A percentile compares a stretch with the other conserved stretches of the same genome.
phyloP scores from a whole-genome alignment of 2,797 vertebrate species.

The Chloroceryle amazona region DNA sequence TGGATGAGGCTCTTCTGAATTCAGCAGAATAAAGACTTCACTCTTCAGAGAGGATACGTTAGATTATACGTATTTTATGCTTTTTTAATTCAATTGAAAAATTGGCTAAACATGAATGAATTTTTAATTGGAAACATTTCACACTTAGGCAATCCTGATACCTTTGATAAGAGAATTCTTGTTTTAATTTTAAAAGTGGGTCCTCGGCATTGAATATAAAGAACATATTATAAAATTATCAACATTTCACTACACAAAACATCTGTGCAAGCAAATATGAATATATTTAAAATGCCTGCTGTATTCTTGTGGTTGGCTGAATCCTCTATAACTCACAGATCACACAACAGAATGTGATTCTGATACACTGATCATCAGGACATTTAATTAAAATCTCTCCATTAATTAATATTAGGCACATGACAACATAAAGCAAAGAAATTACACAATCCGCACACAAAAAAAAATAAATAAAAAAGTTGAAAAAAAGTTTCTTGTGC shows the following conservation, averaged over 20 bases:
- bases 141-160: constrained; percentile 79
- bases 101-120: constrained; percentile 86
- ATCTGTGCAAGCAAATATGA: not conserved
- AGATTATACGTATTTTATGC: constrained; percentile 84
- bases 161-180: constrained; percentile 79
- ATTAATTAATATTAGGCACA: not conserved
- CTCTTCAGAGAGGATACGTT: constrained; percentile 81
- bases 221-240: constrained; percentile 58
- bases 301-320: not conserved
- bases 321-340: not conserved
- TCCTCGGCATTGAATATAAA: constrained; percentile 53
- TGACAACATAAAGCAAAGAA: not conserved
- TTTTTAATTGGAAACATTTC: constrained; percentile 87
- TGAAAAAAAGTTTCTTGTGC: not conserved
- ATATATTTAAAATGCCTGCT: not conserved
- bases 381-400: not conserved
- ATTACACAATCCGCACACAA: not conserved
- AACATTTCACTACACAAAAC: constrained; percentile 45
- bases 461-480: not conserved
- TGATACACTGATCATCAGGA: not conserved
- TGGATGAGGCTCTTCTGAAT: constrained; percentile 84
- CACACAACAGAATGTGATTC: not conserved
- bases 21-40: constrained; percentile 82
- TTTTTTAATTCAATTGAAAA: constrained; percentile 87
- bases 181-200: constrained; percentile 67